Evolutionary conservation across 2,888 invertebrate genomes (phyloP), one percentile per base, ranked within the genome.

Genomic region (Charanyca ferruginea): DNA sequence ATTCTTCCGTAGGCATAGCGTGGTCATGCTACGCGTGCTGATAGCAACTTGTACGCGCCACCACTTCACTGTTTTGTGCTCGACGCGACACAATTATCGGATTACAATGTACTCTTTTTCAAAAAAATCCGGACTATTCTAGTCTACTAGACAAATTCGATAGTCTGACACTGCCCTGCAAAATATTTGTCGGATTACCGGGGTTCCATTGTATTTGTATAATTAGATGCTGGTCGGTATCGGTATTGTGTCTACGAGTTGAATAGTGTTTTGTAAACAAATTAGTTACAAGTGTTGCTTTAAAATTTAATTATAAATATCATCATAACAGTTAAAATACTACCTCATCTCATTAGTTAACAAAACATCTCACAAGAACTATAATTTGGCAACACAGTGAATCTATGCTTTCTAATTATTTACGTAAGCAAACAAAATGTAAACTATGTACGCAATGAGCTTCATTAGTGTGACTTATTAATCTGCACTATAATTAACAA

Each of bases 391-490:
- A 22, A 38, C 41, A 25, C 18, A 59, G 6, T 44, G 11, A 32
- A 47, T 78, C 65, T 65, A 68, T 74, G 68, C 72, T 55, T 77
- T 66, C 73, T 49, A 74, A 58, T 58, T 51, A 52, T 55, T 75
- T 66, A 73, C 61, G 66, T 66, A 78, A 73, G 48, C 20, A 47
- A 55, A 58, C 38, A 58, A 47, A 71, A 78, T 66, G 55, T 45
- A 42, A 62, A 58, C 8, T 77, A 72, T 49, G 72, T 53, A 57
- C 35, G 22, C 57, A 53, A 64, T 44, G 45, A 44, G 49, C 61
- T 60, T 61, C 71, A 61, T 73, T 78, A 73, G 45, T 78, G 68
- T 58, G 64, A 64, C 68, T 75, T 80, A 73, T 70, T 75, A 73
- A 77, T 77, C 49, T 54, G 52, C 67, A 61, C 69, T 59, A 55